phyloP scores from a whole-genome alignment of 2,888 invertebrate species.

The Phasia obesa region DNA sequence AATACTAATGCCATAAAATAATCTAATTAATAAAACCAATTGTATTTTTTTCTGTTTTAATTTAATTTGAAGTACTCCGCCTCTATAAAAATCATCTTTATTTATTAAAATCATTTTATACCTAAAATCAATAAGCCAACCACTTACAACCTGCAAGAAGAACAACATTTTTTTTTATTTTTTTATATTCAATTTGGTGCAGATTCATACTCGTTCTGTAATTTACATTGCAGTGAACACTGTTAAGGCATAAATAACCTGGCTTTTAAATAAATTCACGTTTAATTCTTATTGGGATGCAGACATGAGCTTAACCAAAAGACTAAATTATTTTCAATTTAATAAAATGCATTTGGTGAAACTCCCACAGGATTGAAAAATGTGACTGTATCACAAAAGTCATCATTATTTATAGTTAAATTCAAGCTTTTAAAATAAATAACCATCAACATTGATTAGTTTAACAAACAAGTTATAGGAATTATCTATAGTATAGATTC shows the following conservation, averaged over 20 bases:
- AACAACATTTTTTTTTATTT: too few relatives aligned
- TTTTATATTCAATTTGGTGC: too few relatives aligned
- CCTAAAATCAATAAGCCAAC: too few relatives aligned
- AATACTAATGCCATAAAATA: too few relatives aligned
- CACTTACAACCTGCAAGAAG: too few relatives aligned
- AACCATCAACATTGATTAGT: slow-evolving; percentile 71
- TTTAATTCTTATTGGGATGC: slow-evolving; percentile 33
- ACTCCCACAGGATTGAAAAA: slow-evolving; percentile 65
- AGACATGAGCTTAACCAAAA: slow-evolving; percentile 60
- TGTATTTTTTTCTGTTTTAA: too few relatives aligned
- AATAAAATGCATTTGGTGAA: slow-evolving; percentile 56
- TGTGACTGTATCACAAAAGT: slow-evolving; percentile 66
- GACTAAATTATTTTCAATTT: slow-evolving; percentile 66
- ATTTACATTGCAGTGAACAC: slow-evolving; percentile 9
- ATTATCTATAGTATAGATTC: slow-evolving; percentile 70
- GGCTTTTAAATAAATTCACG: slow-evolving; percentile 48
- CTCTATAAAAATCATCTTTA: too few relatives aligned
- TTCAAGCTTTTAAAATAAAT: slow-evolving; percentile 71
- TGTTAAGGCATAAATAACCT: neutral
- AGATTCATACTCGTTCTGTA: too few relatives aligned
- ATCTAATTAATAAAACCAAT: too few relatives aligned
- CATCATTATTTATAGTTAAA: slow-evolving; percentile 71
- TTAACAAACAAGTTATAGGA: slow-evolving; percentile 71
- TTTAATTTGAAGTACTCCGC: too few relatives aligned
- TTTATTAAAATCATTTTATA: too few relatives aligned